These are phyloP conservation scores for Propithecus deckenii DNA, from an alignment of 2,797 vertebrate genomes.

Conservation along the genomic window DNA sequence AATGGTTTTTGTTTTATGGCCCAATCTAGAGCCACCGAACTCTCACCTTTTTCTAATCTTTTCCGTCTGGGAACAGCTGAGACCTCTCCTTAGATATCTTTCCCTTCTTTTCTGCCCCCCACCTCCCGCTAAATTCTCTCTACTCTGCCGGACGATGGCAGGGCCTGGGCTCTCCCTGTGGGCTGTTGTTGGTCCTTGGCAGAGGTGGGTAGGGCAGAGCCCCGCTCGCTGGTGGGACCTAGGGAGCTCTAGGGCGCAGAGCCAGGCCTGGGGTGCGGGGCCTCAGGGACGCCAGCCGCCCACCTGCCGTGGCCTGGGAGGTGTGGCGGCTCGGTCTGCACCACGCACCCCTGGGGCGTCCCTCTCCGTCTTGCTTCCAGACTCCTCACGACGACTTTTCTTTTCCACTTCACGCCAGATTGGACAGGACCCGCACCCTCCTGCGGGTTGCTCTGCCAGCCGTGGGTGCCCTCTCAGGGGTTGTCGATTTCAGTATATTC, in stretches of 20 bases:
- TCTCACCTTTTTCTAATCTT: background rate
- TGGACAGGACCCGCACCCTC: conserved; percentile 23
- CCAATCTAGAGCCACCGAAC: background rate
- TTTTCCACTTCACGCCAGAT: conserved; percentile 24
- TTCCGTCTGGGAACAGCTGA: background rate
- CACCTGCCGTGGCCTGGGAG: background rate
- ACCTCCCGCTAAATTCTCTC: background rate
- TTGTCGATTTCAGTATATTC: conserved; percentile 80
- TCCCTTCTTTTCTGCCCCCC: background rate
- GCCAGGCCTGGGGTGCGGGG: no score
- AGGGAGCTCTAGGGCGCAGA: conserved; percentile 55
- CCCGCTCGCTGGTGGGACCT: background rate
- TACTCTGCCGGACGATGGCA: background rate
- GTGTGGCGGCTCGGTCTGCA: background rate
- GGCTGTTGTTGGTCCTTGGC: background rate
- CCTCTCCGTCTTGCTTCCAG: background rate
- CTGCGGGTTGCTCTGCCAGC: conserved; percentile 47
- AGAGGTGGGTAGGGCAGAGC: background rate
- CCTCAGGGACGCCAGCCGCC: background rate
- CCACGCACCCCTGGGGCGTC: background rate
- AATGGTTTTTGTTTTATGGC: conserved; percentile 30
- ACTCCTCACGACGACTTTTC: background rate
- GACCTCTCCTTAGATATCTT: background rate
- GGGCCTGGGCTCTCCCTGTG: background rate
- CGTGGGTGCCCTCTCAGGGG: conserved; percentile 39